Evolutionary conservation across 2,797 vertebrate species (phyloP).

Genomic region (Phataginus tricuspis): DNA sequence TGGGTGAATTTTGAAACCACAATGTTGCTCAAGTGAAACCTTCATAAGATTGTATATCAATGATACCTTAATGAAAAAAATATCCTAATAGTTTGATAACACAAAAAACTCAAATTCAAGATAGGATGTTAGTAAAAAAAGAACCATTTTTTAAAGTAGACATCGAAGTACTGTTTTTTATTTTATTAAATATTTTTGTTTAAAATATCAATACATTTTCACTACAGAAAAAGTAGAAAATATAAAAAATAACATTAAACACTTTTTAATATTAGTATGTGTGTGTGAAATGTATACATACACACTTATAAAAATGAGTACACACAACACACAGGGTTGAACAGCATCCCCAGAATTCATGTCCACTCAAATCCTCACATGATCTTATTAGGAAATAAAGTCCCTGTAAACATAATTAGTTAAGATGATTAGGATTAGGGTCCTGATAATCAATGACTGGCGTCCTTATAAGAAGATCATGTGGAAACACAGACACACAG

Average conservation of each 20-base stretch:
- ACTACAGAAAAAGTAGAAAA: slow-evolving; percentile 34
- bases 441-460: background rate
- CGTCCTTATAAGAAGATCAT: background rate
- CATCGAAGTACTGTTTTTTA: background rate
- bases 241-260: background rate
- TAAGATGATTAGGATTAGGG: background rate
- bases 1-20: too few species aligned
- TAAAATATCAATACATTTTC: background rate
- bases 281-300: background rate
- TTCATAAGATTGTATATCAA: too few species aligned
- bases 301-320: background rate
- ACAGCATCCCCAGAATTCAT: background rate
- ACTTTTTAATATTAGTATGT: background rate
- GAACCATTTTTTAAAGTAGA: background rate
- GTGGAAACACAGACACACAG: background rate
- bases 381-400: background rate
- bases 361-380: background rate
- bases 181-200: background rate
- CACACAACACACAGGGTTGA: background rate
- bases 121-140: background rate
- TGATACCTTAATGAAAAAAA: background rate
- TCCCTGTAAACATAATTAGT: background rate
- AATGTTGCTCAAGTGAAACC: too few species aligned
- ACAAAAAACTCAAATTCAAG: slow-evolving; percentile 14
- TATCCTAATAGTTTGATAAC: background rate